phyloP scores from a whole-genome alignment of 2,113 vertebrate genomes.

The Thinocorus orbignyianus region DNA sequence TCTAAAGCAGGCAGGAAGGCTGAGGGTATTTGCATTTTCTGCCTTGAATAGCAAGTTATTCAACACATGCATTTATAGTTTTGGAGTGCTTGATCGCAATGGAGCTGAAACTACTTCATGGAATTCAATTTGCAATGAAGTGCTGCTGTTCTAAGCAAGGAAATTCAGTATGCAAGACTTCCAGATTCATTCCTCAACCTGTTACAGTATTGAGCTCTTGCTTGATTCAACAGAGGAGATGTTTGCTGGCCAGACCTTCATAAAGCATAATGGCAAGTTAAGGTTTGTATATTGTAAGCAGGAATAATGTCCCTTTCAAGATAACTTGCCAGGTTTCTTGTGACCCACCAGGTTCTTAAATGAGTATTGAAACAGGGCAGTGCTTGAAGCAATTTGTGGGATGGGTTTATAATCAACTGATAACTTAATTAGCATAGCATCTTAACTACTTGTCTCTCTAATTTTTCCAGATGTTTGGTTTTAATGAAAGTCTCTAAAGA shows the following conservation, averaged over 20 bases:
- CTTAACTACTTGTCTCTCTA: neutral
- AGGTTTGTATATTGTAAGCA: neutral
- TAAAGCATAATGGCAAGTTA: neutral
- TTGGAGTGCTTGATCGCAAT: neutral
- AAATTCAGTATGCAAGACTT: neutral
- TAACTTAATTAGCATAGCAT: conserved; percentile 36
- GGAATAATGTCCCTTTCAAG: neutral
- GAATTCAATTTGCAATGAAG: neutral
- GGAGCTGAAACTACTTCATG: neutral
- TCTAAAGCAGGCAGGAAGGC: neutral
- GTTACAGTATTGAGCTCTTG: neutral
- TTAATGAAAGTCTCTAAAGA: conserved; percentile 5
- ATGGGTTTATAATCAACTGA: conserved; percentile 1
- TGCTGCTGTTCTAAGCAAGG: neutral
- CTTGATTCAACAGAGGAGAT: neutral
- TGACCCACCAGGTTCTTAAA: neutral
- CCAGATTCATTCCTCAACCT: neutral
- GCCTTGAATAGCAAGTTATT: neutral
- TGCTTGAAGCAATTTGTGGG: neutral
- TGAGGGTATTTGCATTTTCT: neutral
- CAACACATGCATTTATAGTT: neutral
- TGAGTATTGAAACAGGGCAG: neutral
- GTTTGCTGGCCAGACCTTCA: neutral
- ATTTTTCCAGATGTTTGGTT: conserved; percentile 41
- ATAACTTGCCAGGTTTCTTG: neutral